phyloP scores from a whole-genome alignment of 2,113 vertebrate species.

The Hippolais icterina region DNA sequence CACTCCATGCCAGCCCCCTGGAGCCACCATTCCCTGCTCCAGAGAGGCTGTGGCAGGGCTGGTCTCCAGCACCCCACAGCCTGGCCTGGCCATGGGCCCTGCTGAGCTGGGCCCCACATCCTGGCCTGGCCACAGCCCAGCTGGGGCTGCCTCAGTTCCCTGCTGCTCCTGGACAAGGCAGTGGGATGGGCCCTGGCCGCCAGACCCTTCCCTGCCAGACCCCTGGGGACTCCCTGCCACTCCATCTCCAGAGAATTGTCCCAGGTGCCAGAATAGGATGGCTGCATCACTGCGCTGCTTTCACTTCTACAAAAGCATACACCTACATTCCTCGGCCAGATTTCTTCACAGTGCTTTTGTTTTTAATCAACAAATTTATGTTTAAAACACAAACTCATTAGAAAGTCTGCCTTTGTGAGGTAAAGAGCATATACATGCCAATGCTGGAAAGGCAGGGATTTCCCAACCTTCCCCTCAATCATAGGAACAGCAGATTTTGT shows the following conservation, averaged over 20 bases:
- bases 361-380: background rate
- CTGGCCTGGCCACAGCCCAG: background rate
- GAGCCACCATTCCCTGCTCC: background rate
- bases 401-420: background rate
- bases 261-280: background rate
- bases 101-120: too few relatives aligned
- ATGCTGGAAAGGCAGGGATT: background rate
- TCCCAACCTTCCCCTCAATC: background rate
- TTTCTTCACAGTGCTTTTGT: background rate
- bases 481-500: background rate
- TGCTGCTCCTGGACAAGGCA: rapidly evolving
- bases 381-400: background rate
- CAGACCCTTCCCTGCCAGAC: background rate
- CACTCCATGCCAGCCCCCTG: background rate
- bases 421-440: background rate
- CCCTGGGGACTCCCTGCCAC: background rate
- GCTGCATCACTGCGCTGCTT: background rate
- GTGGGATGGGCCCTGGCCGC: background rate
- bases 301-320: background rate
- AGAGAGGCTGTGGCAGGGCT: too few relatives aligned
- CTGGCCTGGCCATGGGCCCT: rapidly evolving
- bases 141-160: background rate
- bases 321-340: background rate
- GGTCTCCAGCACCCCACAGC: background rate
- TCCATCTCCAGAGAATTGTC: background rate